A percentile compares a stretch with the other conserved stretches of the same genome.
These are phyloP conservation scores for Alcedo quadribrachys DNA, from an alignment of 2,797 vertebrate genomes.

Conservation along the genomic window DNA sequence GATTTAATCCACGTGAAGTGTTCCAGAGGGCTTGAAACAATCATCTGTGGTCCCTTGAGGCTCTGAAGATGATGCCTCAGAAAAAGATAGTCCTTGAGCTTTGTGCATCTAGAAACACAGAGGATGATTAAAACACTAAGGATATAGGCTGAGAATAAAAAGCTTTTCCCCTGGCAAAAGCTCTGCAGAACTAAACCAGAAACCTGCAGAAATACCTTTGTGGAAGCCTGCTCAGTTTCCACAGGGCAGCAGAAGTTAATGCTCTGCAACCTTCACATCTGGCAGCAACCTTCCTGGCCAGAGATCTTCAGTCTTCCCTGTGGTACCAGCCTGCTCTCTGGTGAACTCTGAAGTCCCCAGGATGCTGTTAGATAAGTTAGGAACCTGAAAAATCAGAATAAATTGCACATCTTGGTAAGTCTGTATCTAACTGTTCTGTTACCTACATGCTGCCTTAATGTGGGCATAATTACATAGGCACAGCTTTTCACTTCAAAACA, in stretches of 20 bases:
- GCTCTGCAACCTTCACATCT: rapidly evolving
- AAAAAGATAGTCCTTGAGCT: not conserved
- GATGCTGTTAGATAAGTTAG: not conserved
- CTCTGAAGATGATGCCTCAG: not conserved
- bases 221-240: rapidly evolving
- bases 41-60: not conserved
- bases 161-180: not conserved
- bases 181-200: not conserved
- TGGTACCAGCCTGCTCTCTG: rapidly evolving
- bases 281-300: not conserved
- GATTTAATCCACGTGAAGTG: not conserved
- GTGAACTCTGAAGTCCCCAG: not conserved
- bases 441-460: not conserved
- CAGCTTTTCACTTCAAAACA: not conserved
- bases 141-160: not conserved
- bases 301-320: not conserved
- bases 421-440: not conserved
- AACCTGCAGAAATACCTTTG: not conserved
- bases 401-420: not conserved
- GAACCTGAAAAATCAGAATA: not conserved
- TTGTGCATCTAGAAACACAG: not conserved
- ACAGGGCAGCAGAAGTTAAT: not conserved
- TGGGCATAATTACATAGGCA: not conserved
- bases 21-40: not conserved
- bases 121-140: not conserved